Evolutionary conservation across 2,888 invertebrate genomes (phyloP).

Genomic region (Acrobasis suavella): DNA sequence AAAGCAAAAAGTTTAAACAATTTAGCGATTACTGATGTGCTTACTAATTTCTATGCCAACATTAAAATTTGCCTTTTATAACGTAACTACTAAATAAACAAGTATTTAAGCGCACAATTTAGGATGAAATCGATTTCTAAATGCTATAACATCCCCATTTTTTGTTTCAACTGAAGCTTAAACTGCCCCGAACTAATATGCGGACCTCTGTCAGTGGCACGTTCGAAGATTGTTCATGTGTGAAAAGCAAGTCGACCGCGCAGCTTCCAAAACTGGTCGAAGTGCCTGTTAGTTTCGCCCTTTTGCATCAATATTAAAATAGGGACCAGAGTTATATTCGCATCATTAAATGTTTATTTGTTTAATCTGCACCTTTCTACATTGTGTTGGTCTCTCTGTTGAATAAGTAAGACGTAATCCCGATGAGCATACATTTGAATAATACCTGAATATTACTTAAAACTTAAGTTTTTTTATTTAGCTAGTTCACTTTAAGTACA

Average conservation of each 20-base stretch:
- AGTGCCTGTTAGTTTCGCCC: constrained; percentile 2
- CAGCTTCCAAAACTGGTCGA: constrained; percentile 12
- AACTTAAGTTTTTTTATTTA: too few species aligned
- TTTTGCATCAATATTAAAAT: constrained; percentile 18
- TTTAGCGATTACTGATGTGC: too few species aligned
- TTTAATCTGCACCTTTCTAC: background rate
- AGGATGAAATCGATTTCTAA: background rate
- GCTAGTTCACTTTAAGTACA: too few species aligned
- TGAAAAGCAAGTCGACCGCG: constrained; percentile 20
- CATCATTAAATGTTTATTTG: constrained; percentile 11
- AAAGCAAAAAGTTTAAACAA: too few species aligned
- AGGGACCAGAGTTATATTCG: constrained; percentile 14
- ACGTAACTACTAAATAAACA: too few species aligned
- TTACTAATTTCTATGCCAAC: too few species aligned
- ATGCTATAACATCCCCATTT: constrained; percentile 3
- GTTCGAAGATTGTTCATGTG: constrained; percentile 22
- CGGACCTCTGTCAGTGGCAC: constrained; percentile 21
- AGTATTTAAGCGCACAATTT: too few species aligned
- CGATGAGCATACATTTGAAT: too few species aligned
- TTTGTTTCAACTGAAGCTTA: constrained; percentile 1
- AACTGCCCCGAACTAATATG: constrained; percentile 10
- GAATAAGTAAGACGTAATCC: too few species aligned
- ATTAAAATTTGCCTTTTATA: too few species aligned
- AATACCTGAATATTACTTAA: too few species aligned
- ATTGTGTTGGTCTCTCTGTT: background rate